These are phyloP conservation scores for Tribolium castaneum DNA, from an alignment of 1,140 invertebrate species.

Conservation along the genomic window DNA sequence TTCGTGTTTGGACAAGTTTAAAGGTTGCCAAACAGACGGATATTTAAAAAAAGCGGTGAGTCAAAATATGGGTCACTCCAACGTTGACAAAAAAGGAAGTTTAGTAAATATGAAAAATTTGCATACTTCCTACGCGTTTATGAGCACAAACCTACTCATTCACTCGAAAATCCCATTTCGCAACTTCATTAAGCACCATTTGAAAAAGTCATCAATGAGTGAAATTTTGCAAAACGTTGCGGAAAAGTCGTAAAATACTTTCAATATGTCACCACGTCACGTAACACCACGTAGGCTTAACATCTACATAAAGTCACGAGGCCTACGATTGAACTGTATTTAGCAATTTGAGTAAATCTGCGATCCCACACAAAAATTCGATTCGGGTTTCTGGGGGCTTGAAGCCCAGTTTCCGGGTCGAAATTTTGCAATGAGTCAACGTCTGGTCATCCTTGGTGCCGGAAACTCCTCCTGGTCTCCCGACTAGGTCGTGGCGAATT, in stretches of 20 bases:
- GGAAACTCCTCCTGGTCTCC: neutral
- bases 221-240: slow-evolving; percentile 2
- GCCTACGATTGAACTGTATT: slow-evolving; percentile 14
- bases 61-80: neutral
- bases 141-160: neutral
- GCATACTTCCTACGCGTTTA: slow-evolving; percentile 16
- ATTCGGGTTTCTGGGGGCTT: neutral
- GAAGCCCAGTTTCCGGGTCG: neutral
- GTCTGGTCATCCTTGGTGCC: neutral
- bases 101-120: slow-evolving; percentile 19
- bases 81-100: neutral
- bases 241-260: neutral
- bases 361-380: neutral
- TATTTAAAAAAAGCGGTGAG: neutral
- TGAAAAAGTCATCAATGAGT: slow-evolving; percentile 9
- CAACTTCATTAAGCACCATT: neutral
- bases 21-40: neutral
- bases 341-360: slow-evolving; percentile 11
- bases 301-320: slow-evolving; percentile 1
- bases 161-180: neutral
- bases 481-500: slow-evolving; percentile 4
- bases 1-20: neutral
- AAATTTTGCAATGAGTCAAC: neutral
- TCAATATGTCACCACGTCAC: slow-evolving; percentile 10
- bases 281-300: slow-evolving; percentile 2